Evolutionary conservation across 2,888 invertebrate genomes (phyloP).

Genomic region (Lacanobia oleracea): DNA sequence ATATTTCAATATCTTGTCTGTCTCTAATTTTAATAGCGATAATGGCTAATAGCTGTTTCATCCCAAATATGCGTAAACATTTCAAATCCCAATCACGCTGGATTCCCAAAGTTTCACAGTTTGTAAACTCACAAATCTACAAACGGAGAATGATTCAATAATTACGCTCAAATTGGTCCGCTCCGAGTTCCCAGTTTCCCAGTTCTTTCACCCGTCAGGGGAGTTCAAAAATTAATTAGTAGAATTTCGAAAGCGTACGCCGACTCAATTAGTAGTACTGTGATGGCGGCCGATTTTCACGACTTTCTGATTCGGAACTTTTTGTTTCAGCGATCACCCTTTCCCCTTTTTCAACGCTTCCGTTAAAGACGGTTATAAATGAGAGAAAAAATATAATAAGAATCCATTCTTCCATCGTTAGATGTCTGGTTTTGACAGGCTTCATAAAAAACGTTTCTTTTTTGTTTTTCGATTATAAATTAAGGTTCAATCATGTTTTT

Average conservation of each 20-base stretch:
- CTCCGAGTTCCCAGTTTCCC: conserved; percentile 60
- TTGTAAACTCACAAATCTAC: conserved; percentile 64
- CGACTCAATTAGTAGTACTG: conserved; percentile 72
- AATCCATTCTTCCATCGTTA: conserved; percentile 40
- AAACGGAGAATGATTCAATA: conserved; percentile 75
- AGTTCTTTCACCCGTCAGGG: conserved; percentile 68
- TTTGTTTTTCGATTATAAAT: conserved; percentile 1
- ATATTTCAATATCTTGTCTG: conserved; percentile 5
- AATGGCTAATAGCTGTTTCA: conserved; percentile 33
- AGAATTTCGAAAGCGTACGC: conserved; percentile 74
- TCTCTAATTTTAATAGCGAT: conserved; percentile 24
- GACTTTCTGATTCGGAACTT: conserved; percentile 63
- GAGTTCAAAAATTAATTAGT: conserved; percentile 83
- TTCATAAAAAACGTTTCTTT: neutral
- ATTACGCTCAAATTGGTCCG: conserved; percentile 74
- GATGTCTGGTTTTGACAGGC: conserved; percentile 33
- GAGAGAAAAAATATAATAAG: conserved; percentile 48
- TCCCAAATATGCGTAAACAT: conserved; percentile 47
- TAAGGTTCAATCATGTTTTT: neutral
- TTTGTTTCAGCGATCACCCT: conserved; percentile 59
- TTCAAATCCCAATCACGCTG: conserved; percentile 47
- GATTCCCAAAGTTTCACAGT: conserved; percentile 51
- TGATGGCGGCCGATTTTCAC: conserved; percentile 68
- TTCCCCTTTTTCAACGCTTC: conserved; percentile 56
- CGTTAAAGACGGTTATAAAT: conserved; percentile 55